Evolutionary conservation across 2,113 vertebrate genomes (phyloP), one percentile per base, ranked within the genome.

Genomic region (Hypanus sabinus): DNA sequence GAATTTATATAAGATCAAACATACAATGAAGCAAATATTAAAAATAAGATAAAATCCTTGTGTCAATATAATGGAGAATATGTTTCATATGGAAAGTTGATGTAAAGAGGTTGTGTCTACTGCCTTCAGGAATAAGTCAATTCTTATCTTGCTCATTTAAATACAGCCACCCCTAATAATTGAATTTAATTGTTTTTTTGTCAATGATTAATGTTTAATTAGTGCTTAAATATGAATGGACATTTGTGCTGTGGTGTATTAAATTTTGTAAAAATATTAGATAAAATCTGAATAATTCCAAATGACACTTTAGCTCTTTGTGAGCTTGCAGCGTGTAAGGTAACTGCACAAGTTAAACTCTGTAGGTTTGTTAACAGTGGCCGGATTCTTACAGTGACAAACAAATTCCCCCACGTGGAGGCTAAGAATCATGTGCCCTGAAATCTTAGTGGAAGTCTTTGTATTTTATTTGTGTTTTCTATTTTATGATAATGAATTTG

Each of bases 141-240:
- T 90, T 90, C n/a, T n/a, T 90, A 30, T 90, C 85, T 90, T 33
- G 85, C 85, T 90, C 85, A 60, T 65, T 62, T 33, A 90, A 90
- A 90, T 65, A n/a, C 62, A 90, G 16, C 85, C 85, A 90, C 60
- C 60, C 85, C 85, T 68, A 90, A 90, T 90, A 90, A 90, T 90
- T 90, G 60, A 90, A 60, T 90, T 90, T 90, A 90, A 90, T 90
- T 90, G 60, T 16, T 90, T 90, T 90, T 65, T 65, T 90, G 30
- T 90, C 60, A 65, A 90, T 62, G 62, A 30, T 12, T 62, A 33
- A 60, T 62, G 33, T 65, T 65, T 65, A 90, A 65, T 30, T 65
- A 65, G 85, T 88, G 24, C 60, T 87, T 87, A 87, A 60, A 65
- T 65, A 65, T 65, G 65, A 90, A 90, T 16, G 85, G 85, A 90